Conservation (phyloP, 2,113 vertebrate species). For the Perca fluviatilis region DNA sequence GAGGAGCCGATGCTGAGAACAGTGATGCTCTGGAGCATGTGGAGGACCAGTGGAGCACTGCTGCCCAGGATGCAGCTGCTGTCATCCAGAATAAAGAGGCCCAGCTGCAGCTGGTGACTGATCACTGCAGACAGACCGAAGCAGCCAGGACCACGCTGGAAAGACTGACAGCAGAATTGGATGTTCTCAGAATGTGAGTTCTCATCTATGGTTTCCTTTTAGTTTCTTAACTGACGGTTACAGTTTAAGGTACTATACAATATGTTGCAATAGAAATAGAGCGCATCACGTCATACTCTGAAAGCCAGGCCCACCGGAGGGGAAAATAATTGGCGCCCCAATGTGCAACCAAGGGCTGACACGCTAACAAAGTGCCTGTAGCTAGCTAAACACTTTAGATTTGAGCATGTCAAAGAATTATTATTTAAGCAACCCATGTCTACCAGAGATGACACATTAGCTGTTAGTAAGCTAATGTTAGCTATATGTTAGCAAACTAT, state of each 20-base stretch:
- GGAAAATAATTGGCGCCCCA: no score
- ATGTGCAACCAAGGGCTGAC: no score
- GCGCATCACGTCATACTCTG: no score
- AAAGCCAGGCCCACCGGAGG: no score
- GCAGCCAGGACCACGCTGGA: constrained; percentile 78
- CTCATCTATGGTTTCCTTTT: constrained; percentile 7
- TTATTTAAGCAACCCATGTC: no score
- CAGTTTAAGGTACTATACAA: background rate
- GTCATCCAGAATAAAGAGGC: constrained; percentile 85
- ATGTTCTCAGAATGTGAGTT: constrained; percentile 89
- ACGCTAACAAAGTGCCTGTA: no score
- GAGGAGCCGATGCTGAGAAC: constrained; percentile 24
- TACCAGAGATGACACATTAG: no score
- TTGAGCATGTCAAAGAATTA: no score
- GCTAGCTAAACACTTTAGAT: no score
- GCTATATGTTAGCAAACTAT: no score
- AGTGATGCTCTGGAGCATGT: constrained; percentile 48
- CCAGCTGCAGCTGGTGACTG: constrained; percentile 82
- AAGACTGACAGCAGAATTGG: constrained; percentile 82
- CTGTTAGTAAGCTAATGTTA: no score
- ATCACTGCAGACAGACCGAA: constrained; percentile 82
- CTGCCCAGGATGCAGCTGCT: constrained; percentile 84
- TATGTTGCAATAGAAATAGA: background rate
- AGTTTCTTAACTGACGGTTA: background rate
- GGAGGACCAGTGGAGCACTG: constrained; percentile 80